Base-by-base conservation (phyloP, 53 echinoderm and acorn worm species). In the Glandiceps talaboti region DNA sequence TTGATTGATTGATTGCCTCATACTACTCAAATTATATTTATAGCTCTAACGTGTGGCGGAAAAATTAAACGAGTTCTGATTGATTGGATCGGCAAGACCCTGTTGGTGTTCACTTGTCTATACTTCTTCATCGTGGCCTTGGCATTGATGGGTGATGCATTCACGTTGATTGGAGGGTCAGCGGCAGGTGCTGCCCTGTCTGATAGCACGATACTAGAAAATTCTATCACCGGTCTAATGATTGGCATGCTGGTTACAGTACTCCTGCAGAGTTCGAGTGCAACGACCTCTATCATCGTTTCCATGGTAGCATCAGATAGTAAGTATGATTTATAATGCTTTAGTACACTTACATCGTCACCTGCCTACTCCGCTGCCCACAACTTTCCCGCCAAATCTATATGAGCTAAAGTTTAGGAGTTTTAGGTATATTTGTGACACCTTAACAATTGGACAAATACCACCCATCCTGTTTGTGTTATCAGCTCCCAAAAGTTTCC, bases 121-220 rank as follows among this genome's bases (percentile, higher is more conserved):
- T 99, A 99, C 82, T 83, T 99, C 85, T 99, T 99, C 88, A 93
- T 99, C 90, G 93, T 93, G 73, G 93, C 99, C 26, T 79, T 99
- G 88, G 93, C 93, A 32, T 78, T 99, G 82, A 99, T 99, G 99
- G 93, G 93, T 33, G 93, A 93, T 33, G 91, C 99, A 26, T 99
- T 99, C 89, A 91, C 93, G 73, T 91, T 99, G 74, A 91, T 99
- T 0, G 64, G 64, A 12, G 64, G 64, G 20, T 45, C 64, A 12
- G 64, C 64, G 6, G 64, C 64, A 45, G 31, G 90, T 31, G 87
- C 84, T 72, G 92, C 89, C 0, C 82, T 92, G 1, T 33, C 85
- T 6, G 89, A 87, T 64, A 92, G 82, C 73, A 85, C 82, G 27
- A 83, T 92, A 1, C 85, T 92, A 26, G 87, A 85, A 72, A 92